Evolutionary conservation across 2,888 invertebrate genomes (phyloP), one percentile per base, ranked within the genome.

Genomic region (Cosmopolites sordidus): DNA sequence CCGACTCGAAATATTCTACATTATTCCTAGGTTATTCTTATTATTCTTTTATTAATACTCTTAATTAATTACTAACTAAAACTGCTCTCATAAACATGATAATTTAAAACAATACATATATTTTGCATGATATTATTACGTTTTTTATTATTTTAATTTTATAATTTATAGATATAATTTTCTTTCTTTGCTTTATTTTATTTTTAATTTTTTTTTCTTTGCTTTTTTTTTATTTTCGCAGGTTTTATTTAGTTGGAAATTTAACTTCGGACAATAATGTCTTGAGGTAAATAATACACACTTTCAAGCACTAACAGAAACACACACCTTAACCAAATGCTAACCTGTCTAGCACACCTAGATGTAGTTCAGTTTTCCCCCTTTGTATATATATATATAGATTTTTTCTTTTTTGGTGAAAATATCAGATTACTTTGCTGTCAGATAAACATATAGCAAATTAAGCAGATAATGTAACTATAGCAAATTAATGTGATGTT

Each of bases 291-390:
- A 56, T 62, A 62, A 60, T 58, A 56, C 51, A 57, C 55, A 43
- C 49, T 40, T 37, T 33, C 33, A 45, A 42, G 29, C 44, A 53
- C 42, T 57, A 54, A 55, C 50, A 49, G 45, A 41, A 51, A 14
- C 43, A 45, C 33, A 47, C 53, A 56, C 56, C 54, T 46, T 54
- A 59, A 61, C 62, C 61, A 62, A 41, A 48, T 37, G 48, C 51
- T 58, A 58, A 58, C 48, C 50, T 40, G 1, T 48, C 47, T 44
- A 47, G 50, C 44, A 52, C 49, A 57, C 51, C 61, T 64, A 63
- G 62, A 58, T 62, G 65, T 66, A 62, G 65, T 66, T 62, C 59
- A 62, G 59, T 63, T 58, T 62, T 59, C 60, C 64, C 64, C 64
- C 62, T 63, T 62, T 47, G n/a, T n/a, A n/a, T n/a, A n/a, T 62